Evolutionary conservation across 2,113 vertebrate genomes (phyloP), one percentile per base, ranked within the genome.

Genomic region (Hyaena hyaena): DNA sequence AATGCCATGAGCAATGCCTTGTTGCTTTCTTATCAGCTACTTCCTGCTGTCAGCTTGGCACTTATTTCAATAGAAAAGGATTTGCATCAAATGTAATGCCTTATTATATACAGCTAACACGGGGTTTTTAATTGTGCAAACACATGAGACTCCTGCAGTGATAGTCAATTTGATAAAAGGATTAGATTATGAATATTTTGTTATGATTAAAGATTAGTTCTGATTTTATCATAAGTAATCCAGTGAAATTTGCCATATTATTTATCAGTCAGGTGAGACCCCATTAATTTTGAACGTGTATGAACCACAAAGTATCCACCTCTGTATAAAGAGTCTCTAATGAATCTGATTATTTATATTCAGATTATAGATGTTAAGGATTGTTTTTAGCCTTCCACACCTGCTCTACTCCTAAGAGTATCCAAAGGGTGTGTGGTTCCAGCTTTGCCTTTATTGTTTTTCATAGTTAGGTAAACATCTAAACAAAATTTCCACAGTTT

Each of bases 91-190:
- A 98, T 98, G 98, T 98, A 98, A 97, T 98, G 98, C 98, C 98
- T 98, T 98, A 97, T 98, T 99, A 98, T 97, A 98, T 98, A 96
- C 97, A 97, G 98, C 98, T 97, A 98, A 98, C 98, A 90, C 96
- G 91, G n/a, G 82, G 97, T 69, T 98, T 99, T 99, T 99, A 99
- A 99, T 99, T 99, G 99, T 99, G 98, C 98, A 98, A 98, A 98
- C 99, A 97, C 98, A 98, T 95, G 98, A 98, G 97, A 98, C 98
- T 99, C 98, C 98, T 98, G 98, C 99, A 98, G 99, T 98, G 99
- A 99, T 98, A 99, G 99, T 98, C 98, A 98, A 98, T 98, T 99
- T 99, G 98, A 99, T 99, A 99, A 99, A 99, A 98, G 99, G 99
- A 99, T 99, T 99, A 99, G 98, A 98, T 99, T 98, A 97, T 98